Conservation (phyloP, 2,888 invertebrate species). For the Caenorhabditis afra region DNA sequence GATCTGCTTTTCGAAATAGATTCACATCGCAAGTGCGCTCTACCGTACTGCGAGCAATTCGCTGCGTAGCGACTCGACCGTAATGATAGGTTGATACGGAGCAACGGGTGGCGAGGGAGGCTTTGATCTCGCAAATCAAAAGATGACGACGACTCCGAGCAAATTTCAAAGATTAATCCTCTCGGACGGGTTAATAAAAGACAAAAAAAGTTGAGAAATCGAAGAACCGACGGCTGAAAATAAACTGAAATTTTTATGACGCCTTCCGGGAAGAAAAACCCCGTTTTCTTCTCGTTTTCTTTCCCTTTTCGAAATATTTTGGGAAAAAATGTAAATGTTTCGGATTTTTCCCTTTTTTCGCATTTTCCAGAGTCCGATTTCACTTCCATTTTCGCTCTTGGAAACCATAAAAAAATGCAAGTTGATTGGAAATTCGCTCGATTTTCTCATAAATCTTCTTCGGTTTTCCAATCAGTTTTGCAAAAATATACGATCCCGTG, state of each 20-base stretch:
- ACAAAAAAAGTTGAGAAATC: not conserved
- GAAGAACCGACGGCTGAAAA: not conserved
- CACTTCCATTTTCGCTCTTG: too few relatives aligned
- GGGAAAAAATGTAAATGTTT: not conserved
- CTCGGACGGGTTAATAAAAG: not conserved
- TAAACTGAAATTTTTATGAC: not conserved
- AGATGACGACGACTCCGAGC: not conserved
- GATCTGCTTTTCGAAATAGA: not conserved
- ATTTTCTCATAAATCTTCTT: slow-evolving; percentile 4
- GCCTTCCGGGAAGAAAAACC: too few relatives aligned
- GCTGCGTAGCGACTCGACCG: too few relatives aligned
- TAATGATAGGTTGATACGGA: too few relatives aligned
- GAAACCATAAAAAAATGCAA: too few relatives aligned
- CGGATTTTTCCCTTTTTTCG: too few relatives aligned
- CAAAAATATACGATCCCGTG: not conserved
- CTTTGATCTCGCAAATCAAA: not conserved
- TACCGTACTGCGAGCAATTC: too few relatives aligned
- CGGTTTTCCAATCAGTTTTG: not conserved
- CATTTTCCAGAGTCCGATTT: too few relatives aligned
- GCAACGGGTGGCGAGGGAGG: too few relatives aligned
- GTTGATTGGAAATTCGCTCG: too few relatives aligned
- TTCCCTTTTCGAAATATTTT: too few relatives aligned
- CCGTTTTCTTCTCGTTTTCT: too few relatives aligned
- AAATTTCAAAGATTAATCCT: slow-evolving; percentile 5
- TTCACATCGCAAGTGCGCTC: not conserved